Conservation (phyloP, 2,888 invertebrate species). For the Geotrupes spiniger region DNA sequence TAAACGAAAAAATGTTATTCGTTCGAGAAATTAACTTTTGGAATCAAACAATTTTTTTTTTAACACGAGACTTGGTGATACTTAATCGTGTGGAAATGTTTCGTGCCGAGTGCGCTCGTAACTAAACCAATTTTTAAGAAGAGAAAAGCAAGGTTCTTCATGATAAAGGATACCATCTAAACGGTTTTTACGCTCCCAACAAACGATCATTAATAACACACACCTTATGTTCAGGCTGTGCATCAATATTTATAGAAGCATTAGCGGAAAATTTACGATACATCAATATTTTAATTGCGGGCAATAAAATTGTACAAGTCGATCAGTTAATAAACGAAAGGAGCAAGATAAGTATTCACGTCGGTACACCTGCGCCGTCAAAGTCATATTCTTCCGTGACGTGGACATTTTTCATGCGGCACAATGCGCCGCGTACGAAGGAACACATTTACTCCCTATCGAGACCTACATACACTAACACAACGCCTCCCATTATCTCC, state of each 20-base stretch:
- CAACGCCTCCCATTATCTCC: conserved; percentile 35
- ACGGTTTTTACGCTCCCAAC: too few relatives aligned
- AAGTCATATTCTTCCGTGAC: conserved; percentile 1
- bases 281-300: conserved; percentile 9
- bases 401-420: neutral
- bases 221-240: neutral
- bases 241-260: conserved; percentile 7
- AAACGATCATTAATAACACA: neutral
- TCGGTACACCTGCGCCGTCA: conserved; percentile 5
- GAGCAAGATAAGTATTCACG: neutral
- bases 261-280: conserved; percentile 6
- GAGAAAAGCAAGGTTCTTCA: too few relatives aligned
- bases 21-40: too few relatives aligned
- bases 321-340: neutral
- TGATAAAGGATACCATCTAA: too few relatives aligned
- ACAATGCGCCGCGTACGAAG: conserved; percentile 1
- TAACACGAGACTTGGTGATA: too few relatives aligned
- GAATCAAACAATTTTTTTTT: too few relatives aligned
- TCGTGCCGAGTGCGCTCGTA: too few relatives aligned
- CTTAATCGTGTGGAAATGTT: too few relatives aligned
- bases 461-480: conserved; percentile 30
- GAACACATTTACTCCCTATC: conserved; percentile 34
- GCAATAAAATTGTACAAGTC: conserved; percentile 6
- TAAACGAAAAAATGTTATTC: too few relatives aligned
- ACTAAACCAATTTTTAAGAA: too few relatives aligned